phyloP scores from a whole-genome alignment of 2,797 vertebrate species.

The Hephaestus fuliginosus region DNA sequence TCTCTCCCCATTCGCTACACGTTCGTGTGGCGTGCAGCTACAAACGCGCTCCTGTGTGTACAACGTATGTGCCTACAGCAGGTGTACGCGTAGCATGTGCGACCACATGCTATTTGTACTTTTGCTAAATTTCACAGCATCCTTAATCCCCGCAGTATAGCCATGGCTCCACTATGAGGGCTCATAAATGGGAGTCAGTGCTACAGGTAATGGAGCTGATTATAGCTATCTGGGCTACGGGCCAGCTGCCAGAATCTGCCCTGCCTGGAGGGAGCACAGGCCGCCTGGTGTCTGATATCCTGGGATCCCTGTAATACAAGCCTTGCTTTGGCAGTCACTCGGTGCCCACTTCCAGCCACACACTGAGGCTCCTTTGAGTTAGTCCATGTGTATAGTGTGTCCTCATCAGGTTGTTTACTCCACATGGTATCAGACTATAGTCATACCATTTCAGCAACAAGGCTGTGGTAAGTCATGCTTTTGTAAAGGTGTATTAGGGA shows the following conservation, averaged over 20 bases:
- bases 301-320: conserved; percentile 92
- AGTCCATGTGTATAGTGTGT: conserved; percentile 72
- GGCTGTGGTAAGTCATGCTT: conserved; percentile 39
- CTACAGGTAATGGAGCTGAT: conserved; percentile 88
- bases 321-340: conserved; percentile 86
- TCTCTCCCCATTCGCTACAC: conserved; percentile 45
- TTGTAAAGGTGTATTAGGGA: conserved; percentile 30
- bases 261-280: conserved; percentile 84
- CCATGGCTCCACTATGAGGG: conserved; percentile 69
- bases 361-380: conserved; percentile 70
- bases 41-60: conserved; percentile 21
- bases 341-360: conserved; percentile 75
- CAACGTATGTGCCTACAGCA: conserved; percentile 37
- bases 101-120: conserved; percentile 51
- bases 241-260: conserved; percentile 86
- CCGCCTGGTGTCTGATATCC: conserved; percentile 92
- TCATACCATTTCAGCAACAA: conserved; percentile 60
- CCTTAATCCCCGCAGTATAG: conserved; percentile 65
- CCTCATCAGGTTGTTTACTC: conserved; percentile 72
- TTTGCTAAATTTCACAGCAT: conserved; percentile 57
- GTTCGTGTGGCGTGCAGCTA: conserved; percentile 20
- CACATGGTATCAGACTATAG: conserved; percentile 56
- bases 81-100: conserved; percentile 51
- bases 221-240: conserved; percentile 85
- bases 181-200: conserved; percentile 80